Evolutionary conservation across 2,113 vertebrate species (phyloP).

Genomic region (Ascaphus truei): DNA sequence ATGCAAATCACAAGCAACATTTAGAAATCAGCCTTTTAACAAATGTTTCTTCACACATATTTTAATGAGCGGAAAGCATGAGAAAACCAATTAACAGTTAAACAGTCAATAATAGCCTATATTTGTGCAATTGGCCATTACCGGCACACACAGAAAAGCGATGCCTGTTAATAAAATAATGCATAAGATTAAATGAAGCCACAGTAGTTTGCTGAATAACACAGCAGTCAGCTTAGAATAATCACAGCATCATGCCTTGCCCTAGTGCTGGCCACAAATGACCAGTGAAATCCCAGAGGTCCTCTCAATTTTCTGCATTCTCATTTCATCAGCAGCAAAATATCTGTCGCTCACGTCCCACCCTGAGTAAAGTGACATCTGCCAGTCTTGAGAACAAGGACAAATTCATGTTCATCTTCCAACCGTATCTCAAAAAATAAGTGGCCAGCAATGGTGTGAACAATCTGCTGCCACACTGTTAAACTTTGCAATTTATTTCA

Average conservation of each 20-base stretch:
- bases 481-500: conserved; percentile 52
- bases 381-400: conserved; percentile 94
- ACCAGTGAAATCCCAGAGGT: conserved; percentile 92
- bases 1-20: conserved; percentile 50
- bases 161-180: conserved; percentile 54
- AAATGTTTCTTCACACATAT: conserved; percentile 29
- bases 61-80: conserved; percentile 35
- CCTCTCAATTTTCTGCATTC: conserved; percentile 89
- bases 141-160: conserved; percentile 35
- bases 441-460: conserved; percentile 36
- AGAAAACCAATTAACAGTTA: conserved; percentile 51
- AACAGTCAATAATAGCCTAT: conserved; percentile 22
- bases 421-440: conserved; percentile 53
- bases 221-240: conserved; percentile 49
- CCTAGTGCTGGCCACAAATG: conserved; percentile 88
- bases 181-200: conserved; percentile 48
- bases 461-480: conserved; percentile 50
- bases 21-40: conserved; percentile 41
- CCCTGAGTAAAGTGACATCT: conserved; percentile 92
- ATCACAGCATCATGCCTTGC: conserved; percentile 72
- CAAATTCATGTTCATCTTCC: conserved; percentile 68
- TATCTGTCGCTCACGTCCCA: conserved; percentile 77
- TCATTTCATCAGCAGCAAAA: conserved; percentile 86
- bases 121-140: conserved; percentile 41
- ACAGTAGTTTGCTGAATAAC: conserved; percentile 46